Evolutionary conservation across 2,797 vertebrate genomes (phyloP), one percentile per base, ranked within the genome.

Genomic region (Gephyroberyx darwinii): DNA sequence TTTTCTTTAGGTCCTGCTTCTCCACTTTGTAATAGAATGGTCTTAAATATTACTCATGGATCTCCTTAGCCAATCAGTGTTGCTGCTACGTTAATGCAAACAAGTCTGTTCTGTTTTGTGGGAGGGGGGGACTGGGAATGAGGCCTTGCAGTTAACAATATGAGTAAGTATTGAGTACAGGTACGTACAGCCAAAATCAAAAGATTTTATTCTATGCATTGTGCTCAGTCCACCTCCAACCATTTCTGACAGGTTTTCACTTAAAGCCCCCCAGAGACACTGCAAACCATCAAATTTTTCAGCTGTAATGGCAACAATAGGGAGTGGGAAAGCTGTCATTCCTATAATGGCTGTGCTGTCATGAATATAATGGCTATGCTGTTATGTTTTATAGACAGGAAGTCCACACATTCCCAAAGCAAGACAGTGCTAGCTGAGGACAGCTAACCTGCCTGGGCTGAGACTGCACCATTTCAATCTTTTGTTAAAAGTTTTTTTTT

Each of bases 311-410:
- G 86, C 70, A 84, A 87, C 84, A 88, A 88, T 80, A 78, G 77
- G 68, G 33, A 84, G 71, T 45, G 0, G 79, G 77, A 87, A 78
- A 57, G 69, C 83, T 85, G 85, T 86, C 88, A 71, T 83, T 87
- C 86, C 81, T 77, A 33, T 88, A 90, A 90, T 87, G 81, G 88
- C 80, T 69, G 83, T 57, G 88, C 82, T 86, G 84, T 88, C 87
- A 82, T 84, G 81, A 89, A 75, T 80, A 86, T 89, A 88, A 91
- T 85, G 80, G 81, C 67, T 69, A 8, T 41, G 79, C 83, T 80
- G 84, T 87, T 86, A 77, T 77, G 76, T 83, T 86, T 89, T 83
- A 87, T 66, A 63, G 86, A 77, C 75, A 80, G 77, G 56, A 84
- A 80, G 80, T 84, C 82, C 59, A 80, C 70, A 71, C 66, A 69